Conservation (phyloP, 2,888 invertebrate species). For the Cistogaster globosa region DNA sequence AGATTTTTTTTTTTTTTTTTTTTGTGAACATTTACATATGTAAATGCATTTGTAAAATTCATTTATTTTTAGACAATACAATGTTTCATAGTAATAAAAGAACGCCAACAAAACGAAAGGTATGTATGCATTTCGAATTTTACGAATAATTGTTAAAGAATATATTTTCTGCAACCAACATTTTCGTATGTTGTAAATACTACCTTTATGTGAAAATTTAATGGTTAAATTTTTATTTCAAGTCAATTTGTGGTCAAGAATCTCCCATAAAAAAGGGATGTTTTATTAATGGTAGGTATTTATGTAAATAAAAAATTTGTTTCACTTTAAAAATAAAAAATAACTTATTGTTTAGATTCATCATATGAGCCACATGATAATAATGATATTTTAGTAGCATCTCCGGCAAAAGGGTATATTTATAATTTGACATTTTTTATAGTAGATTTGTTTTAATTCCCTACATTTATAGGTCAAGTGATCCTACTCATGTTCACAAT, state of each 20-base stretch:
- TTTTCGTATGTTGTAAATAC: too few relatives aligned
- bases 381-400: neutral
- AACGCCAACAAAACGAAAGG: slow-evolving; percentile 61
- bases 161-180: too few relatives aligned
- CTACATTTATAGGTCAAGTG: slow-evolving; percentile 7
- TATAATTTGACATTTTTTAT: neutral
- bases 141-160: too few relatives aligned
- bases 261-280: neutral
- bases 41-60: neutral
- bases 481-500: neutral
- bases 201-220: neutral
- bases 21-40: neutral
- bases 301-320: neutral
- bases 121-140: slow-evolving; percentile 20
- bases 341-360: slow-evolving; percentile 31
- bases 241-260: slow-evolving; percentile 31
- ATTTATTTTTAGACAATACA: slow-evolving; percentile 45
- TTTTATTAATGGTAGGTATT: slow-evolving; percentile 53
- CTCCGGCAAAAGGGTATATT: slow-evolving; percentile 27
- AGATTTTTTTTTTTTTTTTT: too few relatives aligned
- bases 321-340: neutral
- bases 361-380: neutral
- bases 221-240: slow-evolving; percentile 20
- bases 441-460: neutral
- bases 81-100: neutral